Percentiles rank a stretch among this genome's conserved stretches.
Conservation (phyloP, 2,797 vertebrate genomes). For the Myotis pilosus region DNA sequence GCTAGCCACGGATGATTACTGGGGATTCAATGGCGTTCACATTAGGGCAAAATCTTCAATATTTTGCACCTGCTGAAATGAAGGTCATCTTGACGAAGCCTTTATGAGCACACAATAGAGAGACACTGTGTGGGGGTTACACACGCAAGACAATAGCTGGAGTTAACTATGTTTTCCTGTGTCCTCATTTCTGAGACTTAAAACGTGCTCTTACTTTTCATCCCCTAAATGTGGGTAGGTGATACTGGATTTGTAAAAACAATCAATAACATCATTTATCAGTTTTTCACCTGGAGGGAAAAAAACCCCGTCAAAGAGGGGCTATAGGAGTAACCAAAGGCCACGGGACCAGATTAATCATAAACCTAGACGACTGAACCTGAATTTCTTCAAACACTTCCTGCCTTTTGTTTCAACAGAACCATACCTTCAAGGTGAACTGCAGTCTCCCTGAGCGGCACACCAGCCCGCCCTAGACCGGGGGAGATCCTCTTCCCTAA, state of each 20-base stretch:
- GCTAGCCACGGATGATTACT: neutral
- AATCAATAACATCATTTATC: neutral
- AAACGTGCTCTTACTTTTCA: slow-evolving; percentile 19
- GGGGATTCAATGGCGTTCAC: neutral
- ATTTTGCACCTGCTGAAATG: slow-evolving; percentile 37
- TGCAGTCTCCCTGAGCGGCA: slow-evolving; percentile 54
- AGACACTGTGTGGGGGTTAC: neutral
- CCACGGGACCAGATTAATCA: slow-evolving; percentile 70
- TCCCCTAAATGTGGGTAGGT: slow-evolving; percentile 7
- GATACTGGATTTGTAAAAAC: neutral
- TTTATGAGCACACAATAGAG: neutral
- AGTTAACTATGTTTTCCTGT: slow-evolving; percentile 11
- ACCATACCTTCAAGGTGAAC: slow-evolving; percentile 70
- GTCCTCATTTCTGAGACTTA: slow-evolving; percentile 19
- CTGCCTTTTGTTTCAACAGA: slow-evolving; percentile 73
- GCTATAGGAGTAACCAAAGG: slow-evolving; percentile 15
- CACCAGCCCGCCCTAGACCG: slow-evolving; percentile 2
- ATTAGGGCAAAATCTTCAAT: neutral
- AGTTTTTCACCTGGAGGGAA: neutral
- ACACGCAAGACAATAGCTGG: neutral
- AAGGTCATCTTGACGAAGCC: neutral
- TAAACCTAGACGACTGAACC: slow-evolving; percentile 61
- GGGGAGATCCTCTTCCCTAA: neutral
- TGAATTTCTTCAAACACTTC: slow-evolving; percentile 69
- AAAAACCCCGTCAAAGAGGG: neutral